Evolutionary conservation across 1,140 invertebrate species (phyloP).

Genomic region (Bombus picipes): DNA sequence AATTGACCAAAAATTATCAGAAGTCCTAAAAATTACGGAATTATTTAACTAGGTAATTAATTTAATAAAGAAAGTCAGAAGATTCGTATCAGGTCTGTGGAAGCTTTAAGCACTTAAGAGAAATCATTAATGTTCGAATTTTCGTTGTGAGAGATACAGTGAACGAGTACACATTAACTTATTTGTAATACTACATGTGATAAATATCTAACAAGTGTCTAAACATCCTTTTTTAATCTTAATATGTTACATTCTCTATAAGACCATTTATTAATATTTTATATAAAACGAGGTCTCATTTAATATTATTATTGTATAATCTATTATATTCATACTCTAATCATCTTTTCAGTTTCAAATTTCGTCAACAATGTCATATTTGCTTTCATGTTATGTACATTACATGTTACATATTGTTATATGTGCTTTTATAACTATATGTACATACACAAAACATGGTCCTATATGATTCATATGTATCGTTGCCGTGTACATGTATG

Average conservation of each 20-base stretch:
- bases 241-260: constrained; percentile 53
- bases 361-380: constrained; percentile 41
- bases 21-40: background rate
- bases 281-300: constrained; percentile 71
- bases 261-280: constrained; percentile 17
- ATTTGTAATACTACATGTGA: constrained; percentile 19
- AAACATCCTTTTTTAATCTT: constrained; percentile 30
- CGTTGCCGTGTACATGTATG: constrained; percentile 71
- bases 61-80: background rate
- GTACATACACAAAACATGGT: constrained; percentile 76
- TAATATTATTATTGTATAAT: constrained; percentile 20
- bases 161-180: constrained; percentile 59
- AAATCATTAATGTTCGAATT: constrained; percentile 32
- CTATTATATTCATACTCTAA: constrained; percentile 11
- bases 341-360: constrained; percentile 29
- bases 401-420: constrained; percentile 42
- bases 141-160: constrained; percentile 61
- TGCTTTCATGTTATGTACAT: constrained; percentile 65
- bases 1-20: background rate
- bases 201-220: constrained; percentile 20
- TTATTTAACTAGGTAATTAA: too few species aligned
- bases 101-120: constrained; percentile 20
- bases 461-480: constrained; percentile 77
- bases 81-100: background rate
- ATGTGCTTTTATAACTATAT: constrained; percentile 62